These are phyloP conservation scores for Oreonectes daqikongensis DNA, from an alignment of 2,797 vertebrate species.

Conservation along the genomic window DNA sequence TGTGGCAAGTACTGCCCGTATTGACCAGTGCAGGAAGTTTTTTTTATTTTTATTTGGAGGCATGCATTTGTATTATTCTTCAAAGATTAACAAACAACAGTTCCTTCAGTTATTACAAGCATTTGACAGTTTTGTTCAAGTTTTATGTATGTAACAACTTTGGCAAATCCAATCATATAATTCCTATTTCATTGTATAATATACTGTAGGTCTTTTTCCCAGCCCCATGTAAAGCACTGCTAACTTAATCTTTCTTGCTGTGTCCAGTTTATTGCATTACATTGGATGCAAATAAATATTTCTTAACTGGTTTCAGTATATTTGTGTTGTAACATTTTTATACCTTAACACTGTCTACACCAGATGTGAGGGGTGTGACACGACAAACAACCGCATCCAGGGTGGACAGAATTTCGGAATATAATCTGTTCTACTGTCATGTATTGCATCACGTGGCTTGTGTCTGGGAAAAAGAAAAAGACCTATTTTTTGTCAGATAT, in stretches of 20 bases:
- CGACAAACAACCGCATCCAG: too few relatives aligned
- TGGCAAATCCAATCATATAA: too few relatives aligned
- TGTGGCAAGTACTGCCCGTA: not conserved
- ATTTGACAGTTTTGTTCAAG: slow-evolving; percentile 16
- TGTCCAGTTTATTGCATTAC: slow-evolving; percentile 40
- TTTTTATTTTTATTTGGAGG: slow-evolving; percentile 10
- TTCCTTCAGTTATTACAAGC: slow-evolving; percentile 11
- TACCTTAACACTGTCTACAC: too few relatives aligned
- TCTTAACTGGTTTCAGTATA: not conserved
- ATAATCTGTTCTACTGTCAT: too few relatives aligned
- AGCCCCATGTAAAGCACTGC: slow-evolving; percentile 53
- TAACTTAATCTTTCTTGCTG: slow-evolving; percentile 25
- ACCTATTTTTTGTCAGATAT: too few relatives aligned
- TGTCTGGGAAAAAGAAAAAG: too few relatives aligned
- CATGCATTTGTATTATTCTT: not conserved
- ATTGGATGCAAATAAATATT: slow-evolving; percentile 55
- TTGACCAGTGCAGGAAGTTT: not conserved
- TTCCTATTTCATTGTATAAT: slow-evolving; percentile 29
- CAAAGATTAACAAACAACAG: not conserved
- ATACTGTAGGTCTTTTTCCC: slow-evolving; percentile 29
- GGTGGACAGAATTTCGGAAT: too few relatives aligned
- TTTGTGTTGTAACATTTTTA: not conserved
- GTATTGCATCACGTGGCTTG: too few relatives aligned
- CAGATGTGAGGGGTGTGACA: too few relatives aligned
- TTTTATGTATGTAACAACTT: slow-evolving; percentile 1